Evolutionary conservation across 2,888 invertebrate genomes (phyloP).

Genomic region (Eupeodes latifasciatus): DNA sequence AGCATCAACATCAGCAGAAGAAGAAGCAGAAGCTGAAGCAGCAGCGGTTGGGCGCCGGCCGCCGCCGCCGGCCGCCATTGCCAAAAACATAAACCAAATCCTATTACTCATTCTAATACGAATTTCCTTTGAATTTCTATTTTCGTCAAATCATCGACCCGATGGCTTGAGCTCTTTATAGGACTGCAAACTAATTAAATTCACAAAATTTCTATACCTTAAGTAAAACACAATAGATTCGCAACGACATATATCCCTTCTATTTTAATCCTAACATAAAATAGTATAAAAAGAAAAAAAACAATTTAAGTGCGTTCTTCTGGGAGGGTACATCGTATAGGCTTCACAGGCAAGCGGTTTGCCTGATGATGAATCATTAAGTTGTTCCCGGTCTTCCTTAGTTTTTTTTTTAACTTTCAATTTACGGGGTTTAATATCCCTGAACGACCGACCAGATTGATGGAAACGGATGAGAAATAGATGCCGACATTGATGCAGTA

Average conservation of each 20-base stretch:
- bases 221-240: conserved; percentile 50
- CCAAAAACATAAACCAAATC: conserved; percentile 56
- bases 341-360: neutral
- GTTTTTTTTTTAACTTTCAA: conserved; percentile 9
- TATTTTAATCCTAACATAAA: conserved; percentile 40
- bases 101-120: conserved; percentile 56
- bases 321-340: conserved; percentile 37
- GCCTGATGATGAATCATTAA: conserved; percentile 59
- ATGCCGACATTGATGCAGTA: conserved; percentile 66
- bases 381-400: neutral
- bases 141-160: conserved; percentile 63
- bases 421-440: conserved; percentile 16
- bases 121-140: conserved; percentile 56
- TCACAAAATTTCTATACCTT: conserved; percentile 37
- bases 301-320: conserved; percentile 53
- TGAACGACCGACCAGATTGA: conserved; percentile 44
- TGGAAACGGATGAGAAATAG: conserved; percentile 52
- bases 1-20: too few species aligned
- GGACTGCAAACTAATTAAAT: conserved; percentile 64
- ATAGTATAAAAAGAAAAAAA: neutral
- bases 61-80: conserved; percentile 62
- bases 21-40: too few species aligned
- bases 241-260: neutral
- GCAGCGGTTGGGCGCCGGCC: conserved; percentile 43
- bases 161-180: conserved; percentile 19